phyloP scores from a whole-genome alignment of 2,888 invertebrate species.

The Platycheirus rosarum region DNA sequence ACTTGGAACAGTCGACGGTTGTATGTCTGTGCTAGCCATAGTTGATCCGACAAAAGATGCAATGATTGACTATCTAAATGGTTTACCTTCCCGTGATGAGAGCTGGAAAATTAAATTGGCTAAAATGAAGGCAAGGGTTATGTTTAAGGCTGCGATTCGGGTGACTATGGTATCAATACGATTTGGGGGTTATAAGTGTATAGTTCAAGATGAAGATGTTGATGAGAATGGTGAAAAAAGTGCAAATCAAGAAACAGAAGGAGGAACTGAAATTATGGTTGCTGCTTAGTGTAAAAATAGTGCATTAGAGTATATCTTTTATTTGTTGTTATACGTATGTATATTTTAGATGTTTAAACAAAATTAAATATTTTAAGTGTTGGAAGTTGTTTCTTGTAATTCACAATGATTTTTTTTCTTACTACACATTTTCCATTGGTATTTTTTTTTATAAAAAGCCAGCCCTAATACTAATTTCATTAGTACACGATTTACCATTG shows the following conservation, averaged over 20 bases:
- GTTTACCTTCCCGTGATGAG: constrained; percentile 88
- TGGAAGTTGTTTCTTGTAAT: too few species aligned
- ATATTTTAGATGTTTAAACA: too few species aligned
- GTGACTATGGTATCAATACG: constrained; percentile 84
- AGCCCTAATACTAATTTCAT: too few species aligned
- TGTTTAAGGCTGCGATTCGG: constrained; percentile 87
- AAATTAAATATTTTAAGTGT: too few species aligned
- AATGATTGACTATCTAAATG: constrained; percentile 86
- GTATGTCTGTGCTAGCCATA: constrained; percentile 93
- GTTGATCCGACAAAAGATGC: constrained; percentile 88
- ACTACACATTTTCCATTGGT: too few species aligned
- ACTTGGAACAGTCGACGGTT: constrained; percentile 96
- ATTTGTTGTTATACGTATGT: too few species aligned
- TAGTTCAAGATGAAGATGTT: neutral
- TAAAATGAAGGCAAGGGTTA: constrained; percentile 86
- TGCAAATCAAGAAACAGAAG: constrained; percentile 17
- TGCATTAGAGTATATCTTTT: too few species aligned
- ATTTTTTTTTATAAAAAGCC: too few species aligned
- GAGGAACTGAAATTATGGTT: constrained; percentile 32
- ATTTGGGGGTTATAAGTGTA: constrained; percentile 76
- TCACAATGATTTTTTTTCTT: too few species aligned
- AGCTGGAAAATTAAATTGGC: constrained; percentile 88
- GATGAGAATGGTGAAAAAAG: constrained; percentile 1
- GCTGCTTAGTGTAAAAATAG: constrained; percentile 35
- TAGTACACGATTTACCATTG: too few species aligned